Evolutionary conservation across 2,113 vertebrate genomes (phyloP).

Genomic region (Myxocyprinus asiaticus): DNA sequence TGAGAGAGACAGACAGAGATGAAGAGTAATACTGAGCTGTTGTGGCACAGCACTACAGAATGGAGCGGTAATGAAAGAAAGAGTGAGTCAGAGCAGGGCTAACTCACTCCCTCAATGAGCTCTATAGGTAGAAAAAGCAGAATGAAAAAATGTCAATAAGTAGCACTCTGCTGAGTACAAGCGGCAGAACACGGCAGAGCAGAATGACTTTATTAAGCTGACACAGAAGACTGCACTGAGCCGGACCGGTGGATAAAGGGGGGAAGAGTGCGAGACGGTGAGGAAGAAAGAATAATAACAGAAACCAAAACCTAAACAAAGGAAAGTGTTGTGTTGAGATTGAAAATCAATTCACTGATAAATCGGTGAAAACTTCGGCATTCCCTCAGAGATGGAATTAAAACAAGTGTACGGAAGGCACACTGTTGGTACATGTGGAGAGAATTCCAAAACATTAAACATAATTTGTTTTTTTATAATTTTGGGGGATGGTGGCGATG

Average conservation of each 20-base stretch:
- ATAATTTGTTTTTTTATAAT: too few species aligned
- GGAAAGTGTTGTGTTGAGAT: slow-evolving; percentile 26
- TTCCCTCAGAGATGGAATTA: not conserved
- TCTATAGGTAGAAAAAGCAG: slow-evolving; percentile 46
- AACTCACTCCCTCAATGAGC: slow-evolving; percentile 25
- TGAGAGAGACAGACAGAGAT: slow-evolving; percentile 29
- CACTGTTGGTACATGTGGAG: not conserved
- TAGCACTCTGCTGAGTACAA: slow-evolving; percentile 59
- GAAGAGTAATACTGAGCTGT: slow-evolving; percentile 31
- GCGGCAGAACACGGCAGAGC: slow-evolving; percentile 46
- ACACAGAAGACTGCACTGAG: slow-evolving; percentile 54
- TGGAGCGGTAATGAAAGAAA: not conserved
- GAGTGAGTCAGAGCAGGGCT: slow-evolving; percentile 3
- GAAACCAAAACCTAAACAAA: slow-evolving; percentile 6
- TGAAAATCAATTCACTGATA: slow-evolving; percentile 48
- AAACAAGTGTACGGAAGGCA: not conserved
- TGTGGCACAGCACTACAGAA: slow-evolving; percentile 17
- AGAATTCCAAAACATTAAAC: too few species aligned
- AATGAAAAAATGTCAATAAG: slow-evolving; percentile 49
- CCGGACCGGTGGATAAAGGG: slow-evolving; percentile 22
- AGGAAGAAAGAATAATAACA: slow-evolving; percentile 5
- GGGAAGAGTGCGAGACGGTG: slow-evolving; percentile 15
- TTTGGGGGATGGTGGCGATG: too few species aligned
- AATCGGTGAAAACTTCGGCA: slow-evolving; percentile 28
- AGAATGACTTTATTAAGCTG: slow-evolving; percentile 58